A percentile compares a stretch with the other conserved stretches of the same genome.
phyloP scores from a whole-genome alignment of 2,888 invertebrate species.

The Orchesella flavescens region DNA sequence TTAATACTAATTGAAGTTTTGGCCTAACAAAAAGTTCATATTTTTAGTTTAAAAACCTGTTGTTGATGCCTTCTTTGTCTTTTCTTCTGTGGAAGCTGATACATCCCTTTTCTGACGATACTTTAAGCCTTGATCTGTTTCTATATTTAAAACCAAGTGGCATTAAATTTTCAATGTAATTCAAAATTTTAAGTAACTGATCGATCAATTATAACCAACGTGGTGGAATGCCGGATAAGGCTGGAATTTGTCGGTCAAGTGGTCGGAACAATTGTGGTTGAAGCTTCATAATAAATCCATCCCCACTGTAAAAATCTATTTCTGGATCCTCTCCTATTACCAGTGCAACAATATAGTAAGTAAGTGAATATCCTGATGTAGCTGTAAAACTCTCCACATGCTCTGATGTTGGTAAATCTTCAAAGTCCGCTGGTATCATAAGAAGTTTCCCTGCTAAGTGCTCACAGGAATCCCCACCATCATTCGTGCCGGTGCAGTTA shows the following conservation, averaged over 20 bases:
- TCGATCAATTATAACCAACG: not conserved
- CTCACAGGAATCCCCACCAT: conserved; percentile 19
- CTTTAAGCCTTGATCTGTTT: too few species aligned
- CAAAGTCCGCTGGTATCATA: conserved; percentile 4
- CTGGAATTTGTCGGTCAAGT: not conserved
- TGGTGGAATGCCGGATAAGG: not conserved
- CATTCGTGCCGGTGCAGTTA: not conserved
- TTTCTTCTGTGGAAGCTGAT: too few species aligned
- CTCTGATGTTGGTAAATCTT: not conserved
- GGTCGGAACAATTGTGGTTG: not conserved
- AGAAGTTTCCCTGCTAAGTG: not conserved
- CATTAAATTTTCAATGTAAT: not conserved
- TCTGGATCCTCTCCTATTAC: conserved; percentile 6
- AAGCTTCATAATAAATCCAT: not conserved
- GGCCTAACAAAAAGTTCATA: too few species aligned
- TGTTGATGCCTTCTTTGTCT: too few species aligned
- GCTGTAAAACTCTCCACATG: conserved; percentile 1
- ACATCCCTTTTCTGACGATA: not conserved
- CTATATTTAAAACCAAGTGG: too few species aligned
- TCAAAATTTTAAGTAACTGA: too few species aligned
- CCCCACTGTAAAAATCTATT: conserved; percentile 18
- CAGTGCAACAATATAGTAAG: conserved; percentile 18
- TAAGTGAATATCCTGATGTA: not conserved
- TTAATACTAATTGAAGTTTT: too few species aligned
- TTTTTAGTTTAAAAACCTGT: too few species aligned